Evolutionary conservation across 2,888 invertebrate species (phyloP).

Genomic region (Palloptera scutellata): DNA sequence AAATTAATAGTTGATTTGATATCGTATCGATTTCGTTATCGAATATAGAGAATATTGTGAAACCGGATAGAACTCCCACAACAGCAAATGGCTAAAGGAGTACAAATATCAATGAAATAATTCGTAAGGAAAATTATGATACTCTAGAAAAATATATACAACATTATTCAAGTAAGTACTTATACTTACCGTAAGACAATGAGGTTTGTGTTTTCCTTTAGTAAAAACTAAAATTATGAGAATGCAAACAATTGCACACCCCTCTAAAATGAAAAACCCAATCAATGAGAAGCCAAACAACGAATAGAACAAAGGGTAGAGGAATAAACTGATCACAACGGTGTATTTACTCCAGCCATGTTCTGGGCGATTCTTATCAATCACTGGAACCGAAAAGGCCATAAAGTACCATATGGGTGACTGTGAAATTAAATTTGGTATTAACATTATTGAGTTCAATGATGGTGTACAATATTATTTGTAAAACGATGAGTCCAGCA

Average conservation of each 20-base stretch:
- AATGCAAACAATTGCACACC: background rate
- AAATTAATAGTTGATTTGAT: slow-evolving; percentile 3
- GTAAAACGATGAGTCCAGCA: too few relatives aligned
- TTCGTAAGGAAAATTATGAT: too few relatives aligned
- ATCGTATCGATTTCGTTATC: slow-evolving; percentile 13
- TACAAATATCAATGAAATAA: background rate
- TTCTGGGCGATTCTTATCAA: slow-evolving; percentile 14
- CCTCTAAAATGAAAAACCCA: background rate
- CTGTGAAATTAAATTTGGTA: slow-evolving; percentile 5
- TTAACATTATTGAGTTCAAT: too few relatives aligned
- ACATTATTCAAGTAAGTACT: background rate
- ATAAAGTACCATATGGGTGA: slow-evolving; percentile 23
- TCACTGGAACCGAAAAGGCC: slow-evolving; percentile 22
- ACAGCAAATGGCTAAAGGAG: slow-evolving; percentile 11
- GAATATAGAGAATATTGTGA: slow-evolving; percentile 7
- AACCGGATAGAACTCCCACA: slow-evolving; percentile 10
- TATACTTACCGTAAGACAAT: background rate
- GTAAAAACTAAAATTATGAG: slow-evolving; percentile 12
- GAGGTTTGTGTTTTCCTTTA: background rate
- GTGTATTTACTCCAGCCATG: slow-evolving; percentile 26
- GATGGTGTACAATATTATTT: too few relatives aligned
- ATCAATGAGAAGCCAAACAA: background rate
- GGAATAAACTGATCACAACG: slow-evolving; percentile 8
- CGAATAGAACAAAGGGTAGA: slow-evolving; percentile 6
- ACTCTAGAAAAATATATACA: too few relatives aligned